phyloP scores from a whole-genome alignment of 2,888 invertebrate species.

The Metacarcinus magister region DNA sequence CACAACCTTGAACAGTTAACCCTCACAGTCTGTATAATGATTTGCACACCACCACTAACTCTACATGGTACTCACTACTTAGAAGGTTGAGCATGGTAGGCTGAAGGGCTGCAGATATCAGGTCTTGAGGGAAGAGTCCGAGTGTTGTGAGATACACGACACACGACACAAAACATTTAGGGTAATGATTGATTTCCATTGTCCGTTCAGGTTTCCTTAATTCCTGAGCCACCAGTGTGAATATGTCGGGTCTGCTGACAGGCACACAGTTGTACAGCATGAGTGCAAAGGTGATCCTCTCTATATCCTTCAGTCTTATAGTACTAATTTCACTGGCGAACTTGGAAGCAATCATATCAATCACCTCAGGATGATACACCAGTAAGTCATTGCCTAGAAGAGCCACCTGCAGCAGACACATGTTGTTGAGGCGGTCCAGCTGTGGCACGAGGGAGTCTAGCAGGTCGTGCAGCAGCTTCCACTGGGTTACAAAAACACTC shows the following conservation, averaged over 20 bases:
- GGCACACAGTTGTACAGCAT: conserved; percentile 88
- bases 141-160: conserved; percentile 88
- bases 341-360: conserved; percentile 86
- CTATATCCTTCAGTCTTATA: conserved; percentile 90
- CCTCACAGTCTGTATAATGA: background rate
- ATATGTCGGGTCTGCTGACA: conserved; percentile 85
- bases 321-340: conserved; percentile 86
- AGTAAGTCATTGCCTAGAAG: conserved; percentile 87
- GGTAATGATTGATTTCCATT: conserved; percentile 87
- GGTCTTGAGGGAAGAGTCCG: conserved; percentile 87
- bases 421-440: conserved; percentile 87
- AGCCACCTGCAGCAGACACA: conserved; percentile 89
- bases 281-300: conserved; percentile 88
- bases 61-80: conserved; percentile 86
- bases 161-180: conserved; percentile 88
- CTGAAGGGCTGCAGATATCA: conserved; percentile 87
- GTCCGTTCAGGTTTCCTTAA: conserved; percentile 87
- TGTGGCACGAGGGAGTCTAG: conserved; percentile 87
- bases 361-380: conserved; percentile 85
- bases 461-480: conserved; percentile 85
- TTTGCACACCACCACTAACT: background rate
- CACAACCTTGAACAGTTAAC: background rate
- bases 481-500: conserved; percentile 70
- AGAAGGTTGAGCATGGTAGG: conserved; percentile 87
- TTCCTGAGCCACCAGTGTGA: conserved; percentile 85